These are phyloP conservation scores for Rutilus rutilus DNA, from an alignment of 2,113 vertebrate genomes.

Conservation along the genomic window DNA sequence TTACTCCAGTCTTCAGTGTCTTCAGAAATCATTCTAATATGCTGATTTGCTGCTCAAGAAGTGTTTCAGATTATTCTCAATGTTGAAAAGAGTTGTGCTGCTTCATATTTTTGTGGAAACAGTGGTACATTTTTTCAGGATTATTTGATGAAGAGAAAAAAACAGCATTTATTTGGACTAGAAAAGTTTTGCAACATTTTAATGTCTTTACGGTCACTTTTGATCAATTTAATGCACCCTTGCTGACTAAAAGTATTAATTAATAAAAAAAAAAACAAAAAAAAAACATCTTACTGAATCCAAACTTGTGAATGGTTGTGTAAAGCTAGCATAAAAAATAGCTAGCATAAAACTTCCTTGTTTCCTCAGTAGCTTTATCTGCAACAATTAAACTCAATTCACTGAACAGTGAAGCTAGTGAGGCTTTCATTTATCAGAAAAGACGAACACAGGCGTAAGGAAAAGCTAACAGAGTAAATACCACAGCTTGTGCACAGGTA, in stretches of 20 bases:
- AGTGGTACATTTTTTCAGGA: not conserved
- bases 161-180: not conserved
- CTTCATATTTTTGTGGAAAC: not conserved
- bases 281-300: not conserved
- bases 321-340: too few species aligned
- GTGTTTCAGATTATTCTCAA: not conserved
- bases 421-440: not conserved
- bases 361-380: not conserved
- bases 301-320: not conserved
- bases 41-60: not conserved
- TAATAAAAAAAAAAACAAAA: too few species aligned
- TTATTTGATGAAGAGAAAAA: not conserved
- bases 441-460: not conserved
- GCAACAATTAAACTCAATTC: conserved; percentile 21
- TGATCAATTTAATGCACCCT: not conserved
- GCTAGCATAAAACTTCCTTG: not conserved
- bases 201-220: not conserved
- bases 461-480: conserved; percentile 6
- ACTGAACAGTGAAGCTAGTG: not conserved
- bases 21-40: not conserved
- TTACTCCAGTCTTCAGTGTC: not conserved
- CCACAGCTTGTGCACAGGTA: not conserved
- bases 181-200: not conserved
- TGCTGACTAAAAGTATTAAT: not conserved
- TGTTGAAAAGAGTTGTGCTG: not conserved